Conservation (phyloP, 2,113 vertebrate species). For the Eptatretus burgeri region DNA sequence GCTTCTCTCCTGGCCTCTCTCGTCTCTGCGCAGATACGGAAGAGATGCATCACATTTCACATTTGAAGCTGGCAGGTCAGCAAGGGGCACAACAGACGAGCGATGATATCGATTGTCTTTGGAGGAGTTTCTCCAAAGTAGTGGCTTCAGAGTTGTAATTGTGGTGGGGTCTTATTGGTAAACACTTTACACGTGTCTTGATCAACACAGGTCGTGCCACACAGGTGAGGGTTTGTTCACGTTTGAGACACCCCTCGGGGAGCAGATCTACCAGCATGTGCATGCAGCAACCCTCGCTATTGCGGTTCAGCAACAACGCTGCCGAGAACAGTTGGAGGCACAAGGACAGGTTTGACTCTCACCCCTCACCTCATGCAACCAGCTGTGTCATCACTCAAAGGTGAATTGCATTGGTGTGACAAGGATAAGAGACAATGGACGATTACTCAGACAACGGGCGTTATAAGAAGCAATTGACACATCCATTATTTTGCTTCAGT, state of each 20-base stretch:
- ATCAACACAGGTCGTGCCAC: constrained; percentile 42
- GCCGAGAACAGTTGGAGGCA: constrained; percentile 54
- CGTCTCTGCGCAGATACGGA: constrained; percentile 59
- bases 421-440: too few relatives aligned
- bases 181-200: neutral
- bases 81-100: neutral
- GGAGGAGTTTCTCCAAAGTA: too few relatives aligned
- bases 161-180: too few relatives aligned
- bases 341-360: too few relatives aligned
- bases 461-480: too few relatives aligned
- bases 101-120: too few relatives aligned
- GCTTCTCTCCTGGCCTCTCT: constrained; percentile 74
- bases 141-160: too few relatives aligned
- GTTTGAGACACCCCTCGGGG: constrained; percentile 75
- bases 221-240: constrained; percentile 82
- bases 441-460: too few relatives aligned
- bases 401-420: too few relatives aligned
- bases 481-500: too few relatives aligned
- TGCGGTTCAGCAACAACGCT: constrained; percentile 70
- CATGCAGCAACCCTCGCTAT: constrained; percentile 64
- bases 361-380: too few relatives aligned
- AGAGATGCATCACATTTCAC: constrained; percentile 63
- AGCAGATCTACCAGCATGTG: constrained; percentile 82
- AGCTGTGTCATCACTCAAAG: too few relatives aligned
- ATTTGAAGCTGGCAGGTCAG: constrained; percentile 70